Evolutionary conservation across 2,888 invertebrate species (phyloP), one percentile per base, ranked within the genome.

Genomic region (Copidosoma aretas): DNA sequence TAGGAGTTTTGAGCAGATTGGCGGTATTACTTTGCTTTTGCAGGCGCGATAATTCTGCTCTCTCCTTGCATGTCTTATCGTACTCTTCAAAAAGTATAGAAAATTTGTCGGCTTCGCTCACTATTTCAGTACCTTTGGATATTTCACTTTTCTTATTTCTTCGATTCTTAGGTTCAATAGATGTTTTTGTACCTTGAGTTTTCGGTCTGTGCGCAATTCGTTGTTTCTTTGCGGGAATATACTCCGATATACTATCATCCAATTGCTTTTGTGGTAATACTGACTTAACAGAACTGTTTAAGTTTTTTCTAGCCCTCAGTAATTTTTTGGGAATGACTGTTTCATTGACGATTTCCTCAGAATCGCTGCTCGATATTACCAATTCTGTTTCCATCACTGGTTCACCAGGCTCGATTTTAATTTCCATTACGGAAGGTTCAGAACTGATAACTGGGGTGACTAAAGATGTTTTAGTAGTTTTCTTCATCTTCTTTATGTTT

Each of bases 201-300:
- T 75, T 79, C 19, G 75, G 73, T n/a, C 59, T 32, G 60, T 78
- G 78, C 22, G 79, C 77, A 59, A 79, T 77, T 41, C 80, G 70
- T 32, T 32, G 32, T 32, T 74, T 78, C 57, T 76, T 77, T 3
- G 39, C 32, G 14, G 69, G 70, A 12, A 71, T 39, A 21, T 51
- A 5, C 8, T 32, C 32, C 32, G 32, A 32, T 8, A 32, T 8
- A 32, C 32, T 32, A 32, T 32, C 32, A 32, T 32, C 32, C 32
- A 32, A 32, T 8, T 32, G 32, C 3, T 8, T 32, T n/a, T n/a
- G n/a, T 32, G 32, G 3, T 32, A 32, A 32, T 32, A 8, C 32
- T 3, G 32, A 32, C 32, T 32, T 8, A 32, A 8, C 32, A 32
- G 4, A 5, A 32, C 32, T 32, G 32, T 32, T 32, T 32, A 8